Evolutionary conservation across 2,113 vertebrate genomes (phyloP), one percentile per base, ranked within the genome.

Genomic region (Procapra przewalskii): DNA sequence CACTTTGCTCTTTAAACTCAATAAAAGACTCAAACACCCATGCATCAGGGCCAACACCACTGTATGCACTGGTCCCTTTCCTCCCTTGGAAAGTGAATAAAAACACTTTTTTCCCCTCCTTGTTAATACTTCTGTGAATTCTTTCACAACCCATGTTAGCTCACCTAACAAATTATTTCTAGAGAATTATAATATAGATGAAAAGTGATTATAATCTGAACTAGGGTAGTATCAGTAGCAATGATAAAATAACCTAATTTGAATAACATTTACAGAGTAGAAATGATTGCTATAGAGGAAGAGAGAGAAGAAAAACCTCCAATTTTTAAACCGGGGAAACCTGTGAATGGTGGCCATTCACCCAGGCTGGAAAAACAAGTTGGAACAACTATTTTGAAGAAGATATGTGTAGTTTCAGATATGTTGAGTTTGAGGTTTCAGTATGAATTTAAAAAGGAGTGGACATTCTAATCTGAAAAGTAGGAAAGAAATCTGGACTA

Each of bases 81-180:
- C n/a, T 40, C 67, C 67, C n/a, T 75, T 75, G 67, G n/a, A 75
- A 75, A 75, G 67, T 25, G 36, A 75, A 75, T 75, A 75, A 75
- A 25, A 75, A 40, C n/a, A 40, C 36, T 25, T 25, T 75, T 71
- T 3, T 1, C 0, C 0, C n/a, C 36, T 40, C 36, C 67, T 25
- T 67, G 62, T n/a, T 67, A n/a, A 67, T 2, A 67, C 33, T 67
- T 40, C 5, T 12, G 36, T 75, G 67, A 40, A 75, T 75, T 75
- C 67, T 40, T 75, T 75, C 36, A 75, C 10, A 75, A 40, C 36
- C 67, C n/a, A 75, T 6, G 5, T 75, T 19, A 75, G 19, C n/a
- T 75, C 10, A 75, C n/a, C 36, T 25, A 25, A 75, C n/a, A 40
- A 75, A 75, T 75, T 81, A 29, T 71, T 96, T 82, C 82, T 59